Evolutionary conservation across 2,888 invertebrate species (phyloP).

Genomic region (Troides helena): DNA sequence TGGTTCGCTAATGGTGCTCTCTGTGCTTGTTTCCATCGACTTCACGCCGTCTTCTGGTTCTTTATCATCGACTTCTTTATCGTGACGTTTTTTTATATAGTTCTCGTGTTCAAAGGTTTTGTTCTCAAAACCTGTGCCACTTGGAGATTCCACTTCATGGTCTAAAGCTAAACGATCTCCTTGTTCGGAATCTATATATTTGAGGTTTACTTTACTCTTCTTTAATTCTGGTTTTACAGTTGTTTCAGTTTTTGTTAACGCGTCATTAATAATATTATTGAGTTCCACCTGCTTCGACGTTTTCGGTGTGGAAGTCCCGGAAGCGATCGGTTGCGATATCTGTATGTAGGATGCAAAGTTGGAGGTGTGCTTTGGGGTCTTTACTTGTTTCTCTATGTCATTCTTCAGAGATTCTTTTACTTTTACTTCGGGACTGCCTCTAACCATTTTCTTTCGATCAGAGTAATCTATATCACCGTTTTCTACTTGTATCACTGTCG

Average conservation of each 20-base stretch:
- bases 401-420: conserved; percentile 58
- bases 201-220: conserved; percentile 54
- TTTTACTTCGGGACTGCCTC: conserved; percentile 47
- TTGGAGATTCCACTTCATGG: conserved; percentile 71
- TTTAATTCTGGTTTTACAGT: conserved; percentile 41
- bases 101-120: conserved; percentile 75
- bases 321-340: conserved; percentile 73
- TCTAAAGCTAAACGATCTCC: conserved; percentile 60
- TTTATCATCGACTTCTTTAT: conserved; percentile 59
- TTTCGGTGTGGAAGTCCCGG: conserved; percentile 62
- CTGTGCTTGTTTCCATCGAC: conserved; percentile 73
- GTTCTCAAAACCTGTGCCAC: conserved; percentile 73
- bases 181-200: conserved; percentile 67
- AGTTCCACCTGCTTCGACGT: conserved; percentile 42
- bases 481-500: conserved; percentile 72
- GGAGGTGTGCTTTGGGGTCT: conserved; percentile 76
- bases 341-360: conserved; percentile 83
- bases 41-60: conserved; percentile 57
- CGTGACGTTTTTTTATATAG: conserved; percentile 68
- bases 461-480: conserved; percentile 61
- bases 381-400: conserved; percentile 71
- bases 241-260: conserved; percentile 44
- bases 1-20: conserved; percentile 67
- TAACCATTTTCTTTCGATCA: conserved; percentile 47
- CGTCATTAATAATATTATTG: conserved; percentile 48